Evolutionary conservation across 2,888 invertebrate species (phyloP).

Genomic region (Pristionchus maxplancki): DNA sequence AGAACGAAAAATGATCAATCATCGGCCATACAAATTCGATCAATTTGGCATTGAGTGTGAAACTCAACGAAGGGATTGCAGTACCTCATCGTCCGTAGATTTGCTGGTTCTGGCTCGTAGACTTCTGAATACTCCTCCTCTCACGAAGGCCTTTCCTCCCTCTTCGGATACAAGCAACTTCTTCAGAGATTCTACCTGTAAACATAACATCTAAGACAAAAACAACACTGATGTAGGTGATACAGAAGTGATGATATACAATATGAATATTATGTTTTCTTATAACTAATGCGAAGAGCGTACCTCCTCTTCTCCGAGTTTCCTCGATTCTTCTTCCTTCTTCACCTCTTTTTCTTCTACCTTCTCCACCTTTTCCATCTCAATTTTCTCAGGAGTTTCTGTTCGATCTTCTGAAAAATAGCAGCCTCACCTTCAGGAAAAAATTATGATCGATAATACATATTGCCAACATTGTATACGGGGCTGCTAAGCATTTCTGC

Average conservation of each 20-base stretch:
- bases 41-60: neutral
- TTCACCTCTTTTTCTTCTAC: neutral
- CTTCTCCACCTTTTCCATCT: conserved; percentile 49
- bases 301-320: conserved; percentile 44
- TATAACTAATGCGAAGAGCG: neutral
- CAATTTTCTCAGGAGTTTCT: conserved; percentile 20
- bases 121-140: conserved; percentile 49
- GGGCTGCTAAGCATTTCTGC: neutral
- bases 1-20: neutral
- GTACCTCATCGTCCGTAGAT: neutral
- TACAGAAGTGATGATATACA: too few relatives aligned
- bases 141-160: conserved; percentile 40
- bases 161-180: conserved; percentile 45
- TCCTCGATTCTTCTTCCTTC: conserved; percentile 20
- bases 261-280: too few relatives aligned
- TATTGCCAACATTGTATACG: neutral
- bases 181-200: conserved; percentile 45
- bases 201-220: too few relatives aligned
- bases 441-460: neutral
- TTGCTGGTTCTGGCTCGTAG: conserved; percentile 19
- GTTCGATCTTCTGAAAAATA: neutral
- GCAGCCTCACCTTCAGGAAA: neutral
- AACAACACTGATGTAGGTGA: neutral
- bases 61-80: neutral
- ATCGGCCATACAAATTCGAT: neutral